Base-by-base conservation (phyloP, 2,888 invertebrate species). In the Auanema sp. region DNA sequence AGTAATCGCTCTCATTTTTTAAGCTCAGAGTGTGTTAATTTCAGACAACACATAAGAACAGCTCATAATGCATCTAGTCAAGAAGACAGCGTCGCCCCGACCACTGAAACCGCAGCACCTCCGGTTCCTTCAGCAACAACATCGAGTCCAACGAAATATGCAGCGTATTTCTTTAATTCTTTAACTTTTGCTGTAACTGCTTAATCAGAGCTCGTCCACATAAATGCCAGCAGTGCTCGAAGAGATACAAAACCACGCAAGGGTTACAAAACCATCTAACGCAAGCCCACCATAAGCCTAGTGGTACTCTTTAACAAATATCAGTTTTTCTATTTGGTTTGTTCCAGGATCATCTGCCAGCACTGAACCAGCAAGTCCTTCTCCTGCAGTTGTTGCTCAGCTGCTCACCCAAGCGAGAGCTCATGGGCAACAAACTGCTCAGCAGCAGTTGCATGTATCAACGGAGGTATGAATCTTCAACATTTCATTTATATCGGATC, bases 251-350 rank as follows among this genome's bases (percentile, higher is more conserved):
- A 47, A 71, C 74, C 16, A 24, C 58, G 2, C 56, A 62, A 16
- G 74, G 74, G 16, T 25, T 74, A n/a, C 64, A 68, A 12, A 70
- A 71, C 53, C 74, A 74, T 51, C 58, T 72, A 59, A 52, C 65
- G 57, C 44, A 64, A 16, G 56, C 71, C 0, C 74, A 74, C 64
- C 69, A 70, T 12, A 73, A 73, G 40, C 57, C 47, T 52, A 69
- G 4, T 33, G 33, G 33, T 33, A 33, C 58, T 58, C 16, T n/a
- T 23, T 18, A 18, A 21, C 4, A 18, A 23, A 52, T 6, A 12
- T 5, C 18, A 23, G 16, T 52, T 52, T 43, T 18, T 18, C 6
- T 47, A 47, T 8, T 47, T 47, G 47, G 2, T 16, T n/a, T 1
- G 41, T 24, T 18, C n/a, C 52, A 41, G 51, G 50, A 25, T 1